Base-by-base conservation (phyloP, 1,140 invertebrate genomes). In the Heliconius himera region DNA sequence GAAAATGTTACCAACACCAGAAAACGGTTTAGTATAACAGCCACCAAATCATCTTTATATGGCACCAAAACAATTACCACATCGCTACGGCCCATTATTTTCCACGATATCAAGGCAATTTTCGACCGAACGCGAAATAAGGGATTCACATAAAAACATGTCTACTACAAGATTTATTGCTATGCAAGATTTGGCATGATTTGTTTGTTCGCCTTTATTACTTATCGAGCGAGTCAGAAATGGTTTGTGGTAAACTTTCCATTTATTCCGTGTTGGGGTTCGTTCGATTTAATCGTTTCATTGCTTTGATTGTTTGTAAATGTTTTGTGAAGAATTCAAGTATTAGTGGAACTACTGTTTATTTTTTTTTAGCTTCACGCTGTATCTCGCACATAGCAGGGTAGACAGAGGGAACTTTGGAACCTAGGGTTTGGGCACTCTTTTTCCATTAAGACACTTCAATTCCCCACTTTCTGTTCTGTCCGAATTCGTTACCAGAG, bases 111-210 rank as follows among this genome's bases (percentile, higher is more conserved):
- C 81, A 70, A 81, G 81, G 81, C 77, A 83, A 84, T 84, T 84
- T 83, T 82, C 83, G 79, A 80, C 75, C 82, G 82, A 82, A 85
- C 83, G 81, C 81, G 77, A 82, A 82, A 85, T 85, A 84, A 82
- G 83, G 84, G 79, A 81, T 81, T 83, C 82, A 70, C 72, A 81
- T 83, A 84, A 85, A 85, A 84, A 84, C 84, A 84, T 82, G 81
- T 82, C 81, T 84, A 76, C 26, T 46, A 75, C 41, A 77, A 66
- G 81, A 85, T 81, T 79, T 81, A 76, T 79, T 29, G 73, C 72
- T 81, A 80, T 82, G 82, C 76, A 81, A 83, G 82, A 83, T 83
- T 76, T 78, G 76, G 77, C 79, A 83, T 83, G 82, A 83, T 83
- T 83, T 83, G 77, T 83, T 78, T 81, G 76, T 78, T 81, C 71